A percentile compares a stretch with the other conserved stretches of the same genome.
Evolutionary conservation across 2,113 vertebrate genomes (phyloP).

Genomic region (Festucalex cinctus): DNA sequence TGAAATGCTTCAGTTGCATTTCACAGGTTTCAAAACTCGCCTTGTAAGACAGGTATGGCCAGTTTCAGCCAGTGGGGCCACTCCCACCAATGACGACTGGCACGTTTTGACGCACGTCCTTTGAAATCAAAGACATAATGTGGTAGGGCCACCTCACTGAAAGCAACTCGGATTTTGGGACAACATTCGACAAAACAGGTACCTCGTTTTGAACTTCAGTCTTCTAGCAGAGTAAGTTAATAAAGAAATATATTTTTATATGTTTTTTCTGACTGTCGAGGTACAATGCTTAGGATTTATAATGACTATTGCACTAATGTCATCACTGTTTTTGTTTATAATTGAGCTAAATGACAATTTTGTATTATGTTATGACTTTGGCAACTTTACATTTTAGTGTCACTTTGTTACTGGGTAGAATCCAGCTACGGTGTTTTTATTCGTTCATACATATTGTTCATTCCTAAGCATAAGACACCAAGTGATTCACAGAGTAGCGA

Average conservation of each 20-base stretch:
- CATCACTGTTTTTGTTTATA: neutral
- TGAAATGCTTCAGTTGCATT: slow-evolving; percentile 16
- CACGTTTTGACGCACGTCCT: neutral
- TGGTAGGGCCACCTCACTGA: slow-evolving; percentile 17
- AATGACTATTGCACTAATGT: neutral
- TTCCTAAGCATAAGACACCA: neutral
- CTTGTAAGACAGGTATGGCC: slow-evolving; percentile 54
- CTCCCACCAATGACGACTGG: slow-evolving; percentile 31
- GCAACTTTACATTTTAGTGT: neutral
- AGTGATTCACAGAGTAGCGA: neutral
- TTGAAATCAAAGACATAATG: slow-evolving; percentile 18
- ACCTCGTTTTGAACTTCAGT: slow-evolving; percentile 3
- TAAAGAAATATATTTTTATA: neutral
- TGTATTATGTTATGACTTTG: too few species aligned
- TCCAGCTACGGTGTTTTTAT: too few species aligned
- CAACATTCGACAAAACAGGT: slow-evolving; percentile 28
- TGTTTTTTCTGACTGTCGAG: neutral
- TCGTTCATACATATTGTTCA: neutral
- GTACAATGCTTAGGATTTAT: neutral
- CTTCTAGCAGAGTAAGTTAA: neutral
- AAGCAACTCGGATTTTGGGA: neutral
- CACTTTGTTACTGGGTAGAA: neutral
- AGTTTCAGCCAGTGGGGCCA: slow-evolving; percentile 38
- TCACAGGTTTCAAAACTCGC: slow-evolving; percentile 38
- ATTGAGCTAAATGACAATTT: neutral